These are phyloP conservation scores for Limonius californicus DNA, from an alignment of 1,140 invertebrate genomes.

Conservation along the genomic window DNA sequence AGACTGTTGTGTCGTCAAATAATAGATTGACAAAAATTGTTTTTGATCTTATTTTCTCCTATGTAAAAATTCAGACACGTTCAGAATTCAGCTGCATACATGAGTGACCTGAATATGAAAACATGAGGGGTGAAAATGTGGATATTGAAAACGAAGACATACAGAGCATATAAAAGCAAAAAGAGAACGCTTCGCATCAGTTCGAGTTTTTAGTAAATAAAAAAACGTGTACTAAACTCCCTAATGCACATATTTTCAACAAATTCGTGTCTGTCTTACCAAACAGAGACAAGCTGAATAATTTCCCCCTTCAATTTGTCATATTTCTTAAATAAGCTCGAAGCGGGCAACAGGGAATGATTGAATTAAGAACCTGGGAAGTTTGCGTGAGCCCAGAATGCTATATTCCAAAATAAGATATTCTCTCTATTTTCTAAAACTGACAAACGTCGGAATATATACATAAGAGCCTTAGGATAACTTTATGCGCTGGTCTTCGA, in stretches of 20 bases:
- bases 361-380: no score
- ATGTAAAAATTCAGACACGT: constrained; percentile 27
- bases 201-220: no score
- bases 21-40: constrained; percentile 29
- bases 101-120: constrained; percentile 26
- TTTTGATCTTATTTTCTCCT: constrained; percentile 28
- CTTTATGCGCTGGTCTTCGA: constrained; percentile 16
- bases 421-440: constrained; percentile 21
- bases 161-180: constrained; percentile 4
- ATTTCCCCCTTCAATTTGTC: no score
- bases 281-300: no score
- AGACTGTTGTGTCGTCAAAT: constrained; percentile 7
- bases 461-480: constrained; percentile 23
- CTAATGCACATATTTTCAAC: no score
- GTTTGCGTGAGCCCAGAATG: no score
- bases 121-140: constrained; percentile 3
- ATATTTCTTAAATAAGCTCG: no score
- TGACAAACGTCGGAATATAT: constrained; percentile 20
- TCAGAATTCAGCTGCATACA: constrained; percentile 26
- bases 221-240: no score
- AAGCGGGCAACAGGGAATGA: no score
- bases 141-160: constrained; percentile 7
- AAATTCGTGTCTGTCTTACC: no score
- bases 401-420: constrained; percentile 17
- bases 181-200: no score